Conservation (phyloP, 2,113 vertebrate genomes). For the Siphamia tubifer region DNA sequence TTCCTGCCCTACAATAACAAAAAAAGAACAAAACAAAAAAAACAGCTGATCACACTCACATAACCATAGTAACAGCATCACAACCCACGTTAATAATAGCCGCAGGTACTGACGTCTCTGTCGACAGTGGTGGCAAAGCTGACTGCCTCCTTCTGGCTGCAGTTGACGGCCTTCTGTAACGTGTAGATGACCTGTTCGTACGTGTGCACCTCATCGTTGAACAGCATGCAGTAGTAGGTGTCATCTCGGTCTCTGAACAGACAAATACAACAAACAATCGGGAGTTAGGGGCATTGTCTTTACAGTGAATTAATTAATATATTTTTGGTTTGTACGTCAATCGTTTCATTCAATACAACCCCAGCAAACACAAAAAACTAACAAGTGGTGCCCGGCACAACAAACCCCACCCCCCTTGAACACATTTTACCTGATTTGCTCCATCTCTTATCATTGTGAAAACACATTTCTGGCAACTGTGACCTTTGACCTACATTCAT, state of each 20-base stretch:
- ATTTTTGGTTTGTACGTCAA: too few species aligned
- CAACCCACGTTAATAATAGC: too few species aligned
- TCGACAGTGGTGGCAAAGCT: constrained; percentile 97
- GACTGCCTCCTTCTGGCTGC: constrained; percentile 95
- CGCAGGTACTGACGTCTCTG: constrained; percentile 88
- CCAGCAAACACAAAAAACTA: too few species aligned
- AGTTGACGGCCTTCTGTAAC: constrained; percentile 96
- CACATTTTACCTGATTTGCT: too few species aligned
- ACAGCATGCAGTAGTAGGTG: constrained; percentile 97
- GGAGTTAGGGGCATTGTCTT: too few species aligned
- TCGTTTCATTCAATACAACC: too few species aligned
- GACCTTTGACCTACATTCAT: too few species aligned
- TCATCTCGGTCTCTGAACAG: constrained; percentile 85
- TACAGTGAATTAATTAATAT: too few species aligned
- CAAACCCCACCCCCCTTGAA: too few species aligned
- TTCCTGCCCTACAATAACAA: constrained; percentile 86
- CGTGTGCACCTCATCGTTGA: constrained; percentile 98
- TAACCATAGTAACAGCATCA: neutral
- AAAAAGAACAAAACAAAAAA: neutral
- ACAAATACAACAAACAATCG: neutral
- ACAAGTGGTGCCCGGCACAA: too few species aligned
- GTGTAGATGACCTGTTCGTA: constrained; percentile 99
- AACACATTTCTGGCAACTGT: too few species aligned
- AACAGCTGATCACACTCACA: neutral
- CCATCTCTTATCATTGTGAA: too few species aligned